Evolutionary conservation across 2,797 vertebrate genomes (phyloP), one percentile per base, ranked within the genome.

Genomic region (Taeniopygia guttata): DNA sequence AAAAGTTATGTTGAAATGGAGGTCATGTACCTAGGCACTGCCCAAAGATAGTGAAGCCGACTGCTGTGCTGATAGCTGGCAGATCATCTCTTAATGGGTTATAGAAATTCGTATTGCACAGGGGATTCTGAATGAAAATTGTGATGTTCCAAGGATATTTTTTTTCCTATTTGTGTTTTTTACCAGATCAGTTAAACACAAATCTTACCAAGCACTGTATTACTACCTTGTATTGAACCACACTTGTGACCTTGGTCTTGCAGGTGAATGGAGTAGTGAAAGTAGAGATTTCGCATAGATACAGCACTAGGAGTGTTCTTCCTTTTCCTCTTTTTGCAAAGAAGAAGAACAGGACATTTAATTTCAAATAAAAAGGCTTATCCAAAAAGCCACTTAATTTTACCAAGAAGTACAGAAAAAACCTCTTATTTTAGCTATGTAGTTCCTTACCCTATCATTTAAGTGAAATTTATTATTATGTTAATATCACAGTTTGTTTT

Each of bases 1-100:
- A 76, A 75, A 84, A 56, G 43, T 87, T 87, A 25, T 1, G 30
- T 91, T 40, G 58, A 64, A 91, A 66, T 46, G 34, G 94, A 94
- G 78, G 68, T 85, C 38, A 20, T 42, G 49, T 54, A 63, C 93
- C 88, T 94, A 81, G 86, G 69, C 45, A 54, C 56, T 11, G 48
- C 55, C 43, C 32, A 69, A 70, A 75, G 43, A 32, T 51, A 49
- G 42, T 48, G 7, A 64, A 34, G 60, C 74, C 17, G 34, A 0
- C 19, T 63, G 43, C 56, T 56, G 54, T 60, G 36, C 45, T 49
- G 48, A n/a, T 56, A 90, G 91, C 55, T 58, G 26, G n/a, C 49
- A 90, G 56, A 21, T 75, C n/a, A 27, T 74, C 70, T 78, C 18
- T 8, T 76, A 63, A 56, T 46, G 73, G 45, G 14, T 54, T 59